These are phyloP conservation scores for Eupleurogrammus muticus DNA, from an alignment of 2,797 vertebrate genomes.

Conservation along the genomic window DNA sequence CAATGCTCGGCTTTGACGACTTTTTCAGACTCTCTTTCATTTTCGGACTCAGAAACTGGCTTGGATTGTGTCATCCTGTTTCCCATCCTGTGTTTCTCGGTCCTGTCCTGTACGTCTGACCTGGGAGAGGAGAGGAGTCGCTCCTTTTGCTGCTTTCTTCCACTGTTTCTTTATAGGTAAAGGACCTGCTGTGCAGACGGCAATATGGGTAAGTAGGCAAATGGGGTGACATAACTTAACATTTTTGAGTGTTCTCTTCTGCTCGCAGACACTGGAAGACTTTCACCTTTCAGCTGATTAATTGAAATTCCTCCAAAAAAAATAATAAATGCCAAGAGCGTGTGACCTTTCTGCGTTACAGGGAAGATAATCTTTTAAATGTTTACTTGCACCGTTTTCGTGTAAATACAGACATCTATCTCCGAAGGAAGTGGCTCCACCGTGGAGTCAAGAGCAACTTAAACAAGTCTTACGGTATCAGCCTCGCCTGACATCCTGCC, in stretches of 20 bases:
- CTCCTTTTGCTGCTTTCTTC: too few species aligned
- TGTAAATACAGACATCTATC: slow-evolving; percentile 14
- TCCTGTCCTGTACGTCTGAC: background rate
- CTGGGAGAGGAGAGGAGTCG: too few species aligned
- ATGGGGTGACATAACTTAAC: background rate
- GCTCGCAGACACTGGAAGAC: background rate
- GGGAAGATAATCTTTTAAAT: background rate
- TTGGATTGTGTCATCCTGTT: background rate
- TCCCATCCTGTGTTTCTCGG: background rate
- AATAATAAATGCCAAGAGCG: background rate
- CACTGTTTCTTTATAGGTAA: too few species aligned
- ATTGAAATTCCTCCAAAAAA: background rate
- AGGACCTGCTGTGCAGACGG: too few species aligned
- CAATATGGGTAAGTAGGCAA: too few species aligned
- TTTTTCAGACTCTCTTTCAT: background rate
- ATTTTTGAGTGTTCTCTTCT: background rate
- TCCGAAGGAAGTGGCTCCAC: slow-evolving; percentile 50
- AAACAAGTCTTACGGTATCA: slow-evolving; percentile 35
- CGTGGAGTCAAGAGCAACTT: slow-evolving; percentile 22
- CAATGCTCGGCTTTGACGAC: slow-evolving; percentile 55
- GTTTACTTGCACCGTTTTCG: background rate
- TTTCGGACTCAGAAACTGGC: background rate
- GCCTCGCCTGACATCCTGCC: slow-evolving; percentile 47
- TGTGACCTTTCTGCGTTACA: background rate
- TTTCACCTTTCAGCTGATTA: background rate